Base-by-base conservation (phyloP, 2,888 invertebrate species). In the Parnassius apollo region DNA sequence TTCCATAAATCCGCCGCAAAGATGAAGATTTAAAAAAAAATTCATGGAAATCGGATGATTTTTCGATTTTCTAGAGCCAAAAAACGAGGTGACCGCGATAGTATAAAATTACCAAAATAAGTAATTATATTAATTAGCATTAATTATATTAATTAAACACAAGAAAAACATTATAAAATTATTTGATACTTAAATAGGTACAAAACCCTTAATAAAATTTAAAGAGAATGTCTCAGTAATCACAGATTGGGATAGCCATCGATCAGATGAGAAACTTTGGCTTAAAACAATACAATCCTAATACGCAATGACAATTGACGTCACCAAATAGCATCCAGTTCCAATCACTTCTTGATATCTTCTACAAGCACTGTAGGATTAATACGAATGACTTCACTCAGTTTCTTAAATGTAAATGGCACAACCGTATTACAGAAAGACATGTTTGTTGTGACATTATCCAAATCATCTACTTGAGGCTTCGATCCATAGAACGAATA, bases 401-500 rank as follows among this genome's bases (percentile, higher is more conserved):
- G 78, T 61, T 93, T 91, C 11, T 86, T 81, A 55, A 93, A 85
- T 10, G 91, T 89, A 22, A 86, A 77, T 4, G 80, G 76, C 65
- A 93, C 85, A 65, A 83, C 78, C 12, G 85, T 86, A n/a, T 93
- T 93, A 46, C 88, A 90, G 57, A 94, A 84, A 0, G 93, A 87
- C 82, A 94, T 91, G 0, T 87, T 82, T 0, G 93, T 92, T 2
- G 83, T 92, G 1, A 94, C 83, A 9, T 87, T 81, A 0, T 78
- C 75, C 53, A 88, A 80, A 59, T 90, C 76, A 1, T 89, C 80
- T 1, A 83, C 72, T 0, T 72, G 72, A 0, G 93, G 87, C 61
- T 76, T 80, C 1, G 78, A 75, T 0, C 93, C 93, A 61, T 94
- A 94, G 69, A 83, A 92, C 0, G 93, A 93, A 68, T 80, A 91